A percentile compares a stretch with the other conserved stretches of the same genome.
These are phyloP conservation scores for Dendrophyllia cribrosa DNA, from an alignment of 64 coral and sea anemone genomes.

Conservation along the genomic window DNA sequence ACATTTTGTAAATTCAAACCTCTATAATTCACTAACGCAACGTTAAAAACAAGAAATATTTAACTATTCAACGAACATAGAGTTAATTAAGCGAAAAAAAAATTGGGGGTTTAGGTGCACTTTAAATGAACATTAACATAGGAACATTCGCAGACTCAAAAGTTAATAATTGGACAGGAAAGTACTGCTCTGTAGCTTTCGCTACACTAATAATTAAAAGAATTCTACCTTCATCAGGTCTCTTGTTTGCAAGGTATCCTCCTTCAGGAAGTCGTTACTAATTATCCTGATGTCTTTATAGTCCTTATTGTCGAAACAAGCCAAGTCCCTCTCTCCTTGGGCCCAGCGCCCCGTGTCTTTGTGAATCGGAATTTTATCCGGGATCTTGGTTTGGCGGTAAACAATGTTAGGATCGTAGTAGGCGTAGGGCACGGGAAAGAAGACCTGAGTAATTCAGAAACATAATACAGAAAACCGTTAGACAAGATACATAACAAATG, in stretches of 20 bases:
- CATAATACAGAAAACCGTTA: not conserved
- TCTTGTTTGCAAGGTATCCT: slow-evolving; percentile 36
- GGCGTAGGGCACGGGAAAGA: slow-evolving; percentile 93
- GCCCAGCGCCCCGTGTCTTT: slow-evolving; percentile 91
- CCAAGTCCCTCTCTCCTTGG: slow-evolving; percentile 59
- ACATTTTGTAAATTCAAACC: too few species aligned
- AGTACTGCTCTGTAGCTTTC: too few species aligned
- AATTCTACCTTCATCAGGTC: slow-evolving; percentile 66
- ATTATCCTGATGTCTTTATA: slow-evolving; percentile 92
- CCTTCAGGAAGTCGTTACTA: slow-evolving; percentile 82
- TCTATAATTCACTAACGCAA: too few species aligned
- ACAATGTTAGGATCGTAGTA: slow-evolving; percentile 91
- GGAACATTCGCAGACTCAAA: too few species aligned
- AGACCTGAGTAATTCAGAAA: slow-evolving; percentile 68
- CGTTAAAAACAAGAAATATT: too few species aligned
- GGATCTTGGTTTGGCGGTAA: slow-evolving; percentile 70
- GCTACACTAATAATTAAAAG: not conserved
- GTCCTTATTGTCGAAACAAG: slow-evolving; percentile 97
- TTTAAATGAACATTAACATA: too few species aligned
- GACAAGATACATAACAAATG: not conserved
- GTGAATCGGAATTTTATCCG: slow-evolving; percentile 83
- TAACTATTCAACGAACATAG: too few species aligned
- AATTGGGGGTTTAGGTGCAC: too few species aligned
- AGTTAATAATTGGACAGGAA: too few species aligned
- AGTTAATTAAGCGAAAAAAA: too few species aligned